Evolutionary conservation across 1,140 invertebrate genomes (phyloP), one percentile per base, ranked within the genome.

Genomic region (Drosophila kurseongensis): DNA sequence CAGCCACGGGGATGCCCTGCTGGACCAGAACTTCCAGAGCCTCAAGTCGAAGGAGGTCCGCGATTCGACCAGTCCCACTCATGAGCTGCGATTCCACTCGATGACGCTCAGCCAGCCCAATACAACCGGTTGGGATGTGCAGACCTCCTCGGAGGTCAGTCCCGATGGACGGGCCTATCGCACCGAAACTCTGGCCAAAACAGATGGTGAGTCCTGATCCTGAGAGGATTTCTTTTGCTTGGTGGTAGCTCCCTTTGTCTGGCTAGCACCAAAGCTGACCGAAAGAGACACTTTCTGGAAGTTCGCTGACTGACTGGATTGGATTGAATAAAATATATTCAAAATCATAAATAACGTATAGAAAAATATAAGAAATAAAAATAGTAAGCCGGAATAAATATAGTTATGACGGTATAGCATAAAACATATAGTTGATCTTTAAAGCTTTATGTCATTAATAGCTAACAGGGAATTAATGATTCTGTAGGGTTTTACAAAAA

Each of bases 1-100:
- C 81, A 94, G 93, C 76, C 95, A 95, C 84, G 94, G 95, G 23
- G 95, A 96, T 82, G 95, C 95, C 2, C 93, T 96, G 76, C 93
- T 94, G 18, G 95, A 96, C 93, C 95, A 96, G 91, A 95, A 94
- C 78, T 96, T 96, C 92, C 93, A 95, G 82, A 95, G 95, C 50
- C 94, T 96, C 91, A 96, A 96, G 93, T 94, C 94, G 50, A 96
- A 96, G 92, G 96, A 96, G 92, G 95, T 96, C 16, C 93, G 95
- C 45, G 96, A 96, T 86, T 96, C 95, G 5, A 95, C 95, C 90
- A 96, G 95, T 32, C 96, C 96, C 4, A 95, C 95, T 13, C 94
- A 94, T 77, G 91, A 92, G 66, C 79, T 85, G 45, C 92, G 89
- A 18, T 92, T 92, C 62, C 90, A 91, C 35, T 89, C 91, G 67